Percentiles rank a stretch among this genome's conserved stretches.
Conservation (phyloP, 2,888 invertebrate genomes). For the Drosophila planitibia region DNA sequence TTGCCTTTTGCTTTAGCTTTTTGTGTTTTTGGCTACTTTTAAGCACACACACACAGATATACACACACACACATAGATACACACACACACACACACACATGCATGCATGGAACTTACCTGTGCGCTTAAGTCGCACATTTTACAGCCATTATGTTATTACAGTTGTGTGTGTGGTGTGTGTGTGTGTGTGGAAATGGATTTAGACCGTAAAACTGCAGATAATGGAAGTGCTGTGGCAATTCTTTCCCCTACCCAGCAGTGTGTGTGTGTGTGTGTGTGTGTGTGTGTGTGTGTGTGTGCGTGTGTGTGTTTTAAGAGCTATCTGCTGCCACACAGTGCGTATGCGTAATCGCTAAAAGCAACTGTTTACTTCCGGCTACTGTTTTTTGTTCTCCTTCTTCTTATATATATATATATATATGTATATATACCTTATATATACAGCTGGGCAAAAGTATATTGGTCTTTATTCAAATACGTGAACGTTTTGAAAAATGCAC, state of each 20-base stretch:
- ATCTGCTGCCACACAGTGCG: slow-evolving; percentile 46
- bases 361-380: slow-evolving; percentile 42
- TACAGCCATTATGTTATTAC: slow-evolving; percentile 74
- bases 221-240: slow-evolving; percentile 51
- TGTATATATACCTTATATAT: no score
- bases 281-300: slow-evolving; percentile 13
- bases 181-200: slow-evolving; percentile 64
- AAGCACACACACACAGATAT: slow-evolving; percentile 16
- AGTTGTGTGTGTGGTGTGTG: slow-evolving; percentile 37
- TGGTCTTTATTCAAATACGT: background rate
- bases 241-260: background rate
- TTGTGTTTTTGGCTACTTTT: slow-evolving; percentile 46
- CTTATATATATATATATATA: background rate
- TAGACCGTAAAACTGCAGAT: slow-evolving; percentile 80
- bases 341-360: slow-evolving; percentile 68
- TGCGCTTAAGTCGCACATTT: slow-evolving; percentile 67
- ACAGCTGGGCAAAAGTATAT: background rate
- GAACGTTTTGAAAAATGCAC: background rate
- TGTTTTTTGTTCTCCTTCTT: slow-evolving; percentile 12
- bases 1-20: slow-evolving; percentile 28
- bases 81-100: slow-evolving; percentile 1
- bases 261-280: background rate
- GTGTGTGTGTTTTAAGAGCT: slow-evolving; percentile 2
- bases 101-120: slow-evolving; percentile 49
- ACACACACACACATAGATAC: slow-evolving; percentile 15